Evolutionary conservation across 1,140 invertebrate genomes (phyloP).

Genomic region (Melipona quadrifasciata): DNA sequence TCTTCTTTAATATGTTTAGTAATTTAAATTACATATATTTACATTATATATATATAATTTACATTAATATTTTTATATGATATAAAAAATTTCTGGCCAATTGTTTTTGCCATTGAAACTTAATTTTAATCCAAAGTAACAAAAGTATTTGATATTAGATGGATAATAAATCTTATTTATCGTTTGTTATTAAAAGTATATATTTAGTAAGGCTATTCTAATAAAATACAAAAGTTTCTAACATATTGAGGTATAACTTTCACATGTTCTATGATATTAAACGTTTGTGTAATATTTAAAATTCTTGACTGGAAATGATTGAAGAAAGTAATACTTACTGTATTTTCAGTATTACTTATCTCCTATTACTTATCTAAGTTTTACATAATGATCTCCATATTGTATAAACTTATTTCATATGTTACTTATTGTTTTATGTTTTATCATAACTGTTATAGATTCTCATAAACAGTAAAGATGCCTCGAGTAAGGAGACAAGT

Average conservation of each 20-base stretch:
- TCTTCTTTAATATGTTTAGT: background rate
- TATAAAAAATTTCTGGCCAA: background rate
- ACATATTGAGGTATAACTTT: background rate
- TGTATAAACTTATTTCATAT: background rate
- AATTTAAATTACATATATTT: background rate
- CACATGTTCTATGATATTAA: background rate
- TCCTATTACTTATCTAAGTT: no score
- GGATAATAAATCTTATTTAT: background rate
- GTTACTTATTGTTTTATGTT: background rate
- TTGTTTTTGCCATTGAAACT: background rate
- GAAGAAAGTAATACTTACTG: background rate
- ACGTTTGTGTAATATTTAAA: background rate
- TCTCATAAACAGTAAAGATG: conserved; percentile 66
- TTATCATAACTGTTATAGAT: conserved; percentile 64
- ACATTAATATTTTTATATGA: background rate
- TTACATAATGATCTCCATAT: background rate
- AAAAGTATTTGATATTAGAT: background rate
- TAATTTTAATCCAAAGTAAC: background rate
- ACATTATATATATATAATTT: background rate
- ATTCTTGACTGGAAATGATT: background rate
- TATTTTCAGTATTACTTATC: background rate
- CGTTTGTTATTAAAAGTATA: background rate
- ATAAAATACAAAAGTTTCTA: background rate
- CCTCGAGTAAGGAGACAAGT: conserved; percentile 81
- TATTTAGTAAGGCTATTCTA: background rate